Evolutionary conservation across 2,797 vertebrate genomes (phyloP).

Genomic region (Rhynchotus rufescens): DNA sequence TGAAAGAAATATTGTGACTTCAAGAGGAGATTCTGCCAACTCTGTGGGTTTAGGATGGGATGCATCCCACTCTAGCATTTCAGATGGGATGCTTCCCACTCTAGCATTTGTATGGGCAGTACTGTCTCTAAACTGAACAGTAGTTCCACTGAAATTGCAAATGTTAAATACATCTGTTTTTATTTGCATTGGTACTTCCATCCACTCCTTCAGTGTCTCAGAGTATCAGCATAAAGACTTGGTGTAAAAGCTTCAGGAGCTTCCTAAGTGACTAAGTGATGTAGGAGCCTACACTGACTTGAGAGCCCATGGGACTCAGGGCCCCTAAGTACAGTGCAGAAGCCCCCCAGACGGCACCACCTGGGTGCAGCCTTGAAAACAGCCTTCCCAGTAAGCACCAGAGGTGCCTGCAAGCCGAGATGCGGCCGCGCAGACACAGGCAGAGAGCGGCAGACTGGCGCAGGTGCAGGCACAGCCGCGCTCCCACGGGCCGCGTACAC

Average conservation of each 20-base stretch:
- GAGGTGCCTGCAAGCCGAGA: background rate
- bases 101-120: background rate
- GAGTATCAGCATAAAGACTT: background rate
- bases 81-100: conserved; percentile 10
- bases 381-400: background rate
- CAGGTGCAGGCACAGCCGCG: rapidly evolving
- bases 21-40: conserved; percentile 32
- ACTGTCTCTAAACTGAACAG: background rate
- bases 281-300: background rate
- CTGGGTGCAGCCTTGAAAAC: background rate
- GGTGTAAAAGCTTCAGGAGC: background rate
- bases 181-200: background rate
- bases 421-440: background rate
- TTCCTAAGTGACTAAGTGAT: background rate
- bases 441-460: background rate
- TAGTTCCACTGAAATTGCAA: background rate
- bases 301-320: background rate
- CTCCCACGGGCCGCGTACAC: rapidly evolving
- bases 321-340: background rate
- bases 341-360: background rate
- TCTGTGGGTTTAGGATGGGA: conserved; percentile 6
- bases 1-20: background rate
- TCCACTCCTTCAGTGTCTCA: background rate
- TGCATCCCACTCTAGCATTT: background rate
- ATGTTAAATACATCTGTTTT: background rate